Evolutionary conservation across 2,113 vertebrate genomes (phyloP), one percentile per base, ranked within the genome.

Genomic region (Nyctibius bracteatus): DNA sequence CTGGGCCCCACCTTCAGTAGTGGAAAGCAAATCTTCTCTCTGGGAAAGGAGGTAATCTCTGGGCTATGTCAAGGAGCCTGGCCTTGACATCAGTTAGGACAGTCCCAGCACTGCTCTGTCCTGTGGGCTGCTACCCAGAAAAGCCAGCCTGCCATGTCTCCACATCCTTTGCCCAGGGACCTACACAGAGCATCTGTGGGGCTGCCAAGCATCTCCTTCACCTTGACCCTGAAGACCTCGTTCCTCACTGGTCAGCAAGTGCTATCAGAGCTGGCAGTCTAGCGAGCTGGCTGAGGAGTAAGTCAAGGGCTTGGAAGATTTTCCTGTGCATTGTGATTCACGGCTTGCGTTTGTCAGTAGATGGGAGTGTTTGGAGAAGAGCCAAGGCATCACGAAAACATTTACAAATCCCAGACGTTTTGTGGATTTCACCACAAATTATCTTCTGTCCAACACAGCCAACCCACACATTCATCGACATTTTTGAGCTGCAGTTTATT

Each of bases 361-460:
- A 93, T 92, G 82, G 92, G 96, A 96, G 94, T 81, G 72, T 88
- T 96, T 92, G 96, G 96, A 93, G 82, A 83, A 43, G 72, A 57
- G 88, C 90, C 95, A 96, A 88, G 77, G 90, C 90, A 94, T 92
- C 96, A 80, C 79, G 87, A 96, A 96, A 97, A 94, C 93, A 82
- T 96, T 96, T 95, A 97, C 95, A 97, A 96, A 95, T 92, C 95
- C 88, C 96, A 96, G 95, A 78, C 43, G 73, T 90, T 94, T 88
- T 92, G 86, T 84, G 94, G 92, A 96, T 96, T 91, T 96, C 92
- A 91, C 96, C 90, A 88, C 94, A 93, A 95, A 95, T 94, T 92
- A 83, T 94, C 92, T 90, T 68, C 88, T 84, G 72, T 84, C 90
- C 72, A 67, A 37, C 55, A 28, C 63, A 77, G 90, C 88, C 92